Evolutionary conservation across 2,888 invertebrate genomes (phyloP).

Genomic region (Rhagonycha fulva): DNA sequence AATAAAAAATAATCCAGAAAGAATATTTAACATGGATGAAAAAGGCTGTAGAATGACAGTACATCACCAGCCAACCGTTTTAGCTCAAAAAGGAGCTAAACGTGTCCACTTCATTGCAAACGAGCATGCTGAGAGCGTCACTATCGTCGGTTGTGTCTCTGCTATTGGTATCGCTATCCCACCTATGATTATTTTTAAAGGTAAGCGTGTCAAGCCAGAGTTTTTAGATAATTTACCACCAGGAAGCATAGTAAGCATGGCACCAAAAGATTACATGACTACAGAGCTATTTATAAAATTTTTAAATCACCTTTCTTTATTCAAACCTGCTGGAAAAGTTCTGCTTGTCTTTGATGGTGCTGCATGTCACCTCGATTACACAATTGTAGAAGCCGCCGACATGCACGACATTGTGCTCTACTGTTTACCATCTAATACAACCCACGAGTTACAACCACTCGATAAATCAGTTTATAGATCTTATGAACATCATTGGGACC

Average conservation of each 20-base stretch:
- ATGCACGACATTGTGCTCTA: background rate
- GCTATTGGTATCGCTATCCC: background rate
- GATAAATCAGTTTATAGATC: background rate
- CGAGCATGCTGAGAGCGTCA: background rate
- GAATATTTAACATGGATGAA: conserved; percentile 1
- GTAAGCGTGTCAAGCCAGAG: background rate
- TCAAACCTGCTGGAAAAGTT: background rate
- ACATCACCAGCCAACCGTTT: too few relatives aligned
- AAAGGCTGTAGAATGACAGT: background rate
- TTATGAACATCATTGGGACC: background rate
- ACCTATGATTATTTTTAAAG: background rate
- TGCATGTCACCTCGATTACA: background rate
- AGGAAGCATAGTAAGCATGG: background rate
- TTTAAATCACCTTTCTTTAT: background rate
- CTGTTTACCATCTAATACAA: background rate
- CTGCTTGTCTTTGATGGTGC: background rate
- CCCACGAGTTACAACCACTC: background rate
- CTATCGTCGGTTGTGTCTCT: background rate
- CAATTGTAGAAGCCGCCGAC: too few relatives aligned
- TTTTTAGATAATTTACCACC: background rate
- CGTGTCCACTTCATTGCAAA: background rate
- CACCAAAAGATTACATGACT: background rate
- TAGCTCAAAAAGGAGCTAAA: background rate
- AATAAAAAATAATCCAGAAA: background rate
- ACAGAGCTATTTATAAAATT: background rate